These are phyloP conservation scores for Sarcophaga subvicina DNA, from an alignment of 2,888 invertebrate genomes.

Conservation along the genomic window DNA sequence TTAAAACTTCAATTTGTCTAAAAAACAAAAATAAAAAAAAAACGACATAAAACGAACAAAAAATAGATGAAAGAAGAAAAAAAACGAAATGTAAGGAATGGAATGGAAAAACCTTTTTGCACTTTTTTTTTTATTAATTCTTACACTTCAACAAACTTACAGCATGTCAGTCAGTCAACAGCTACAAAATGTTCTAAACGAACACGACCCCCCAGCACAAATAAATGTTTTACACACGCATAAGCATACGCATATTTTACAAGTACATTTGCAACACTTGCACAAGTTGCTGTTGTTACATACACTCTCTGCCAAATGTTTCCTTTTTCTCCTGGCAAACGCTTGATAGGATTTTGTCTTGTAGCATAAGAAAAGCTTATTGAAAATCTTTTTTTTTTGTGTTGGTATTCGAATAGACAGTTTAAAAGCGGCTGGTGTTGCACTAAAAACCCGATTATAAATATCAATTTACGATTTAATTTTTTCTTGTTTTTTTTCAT, in stretches of 20 bases:
- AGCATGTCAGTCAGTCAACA: background rate
- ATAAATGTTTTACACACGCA: background rate
- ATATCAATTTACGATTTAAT: constrained; percentile 28
- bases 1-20: constrained; percentile 77
- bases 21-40: constrained; percentile 47
- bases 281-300: background rate
- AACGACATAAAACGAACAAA: constrained; percentile 11
- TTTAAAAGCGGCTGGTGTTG: constrained; percentile 14
- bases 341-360: constrained; percentile 30
- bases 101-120: constrained; percentile 37
- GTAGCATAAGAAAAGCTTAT: constrained; percentile 46
- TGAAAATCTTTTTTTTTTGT: constrained; percentile 37
- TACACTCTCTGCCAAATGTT: background rate
- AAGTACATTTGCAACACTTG: background rate
- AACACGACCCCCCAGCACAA: no score
- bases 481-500: background rate
- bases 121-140: constrained; percentile 45
- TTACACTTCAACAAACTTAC: constrained; percentile 48
- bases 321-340: constrained; percentile 10
- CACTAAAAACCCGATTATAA: constrained; percentile 42
- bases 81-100: no score
- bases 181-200: background rate
- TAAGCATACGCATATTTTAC: background rate
- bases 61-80: background rate
- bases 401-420: background rate